Conservation (phyloP, 2,113 vertebrate species). For the Gymnocephalus cernua region DNA sequence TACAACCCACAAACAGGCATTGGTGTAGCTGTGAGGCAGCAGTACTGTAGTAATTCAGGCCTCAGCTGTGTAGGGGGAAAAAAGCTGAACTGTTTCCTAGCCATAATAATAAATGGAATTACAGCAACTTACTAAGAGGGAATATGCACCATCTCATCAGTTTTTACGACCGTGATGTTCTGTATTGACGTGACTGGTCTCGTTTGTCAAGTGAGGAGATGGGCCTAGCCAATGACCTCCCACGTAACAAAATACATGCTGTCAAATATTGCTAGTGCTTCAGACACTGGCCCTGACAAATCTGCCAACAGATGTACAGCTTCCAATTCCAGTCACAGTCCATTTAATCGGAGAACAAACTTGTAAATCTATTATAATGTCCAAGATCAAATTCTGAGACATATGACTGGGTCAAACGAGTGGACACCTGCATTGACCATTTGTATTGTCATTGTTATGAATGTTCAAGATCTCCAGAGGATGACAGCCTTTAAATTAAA, state of each 20-base stretch:
- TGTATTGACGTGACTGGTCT: constrained; percentile 5
- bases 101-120: constrained; percentile 36
- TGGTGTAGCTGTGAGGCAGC: constrained; percentile 17
- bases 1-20: constrained; percentile 27
- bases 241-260: constrained; percentile 26
- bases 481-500: background rate
- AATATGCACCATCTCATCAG: constrained; percentile 20
- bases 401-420: constrained; percentile 39
- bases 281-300: constrained; percentile 67
- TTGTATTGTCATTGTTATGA: background rate
- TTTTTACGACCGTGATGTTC: constrained; percentile 35
- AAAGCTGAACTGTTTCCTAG: background rate
- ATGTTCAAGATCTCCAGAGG: constrained; percentile 24
- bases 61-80: constrained; percentile 19
- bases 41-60: constrained; percentile 36
- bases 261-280: constrained; percentile 26
- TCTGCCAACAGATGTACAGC: constrained; percentile 64
- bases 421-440: constrained; percentile 3
- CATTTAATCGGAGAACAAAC: constrained; percentile 67
- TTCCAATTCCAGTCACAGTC: constrained; percentile 67
- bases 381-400: constrained; percentile 58
- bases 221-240: constrained; percentile 49
- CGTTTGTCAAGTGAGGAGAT: constrained; percentile 56
- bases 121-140: background rate
- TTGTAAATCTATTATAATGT: constrained; percentile 81